Evolutionary conservation across 2,797 vertebrate genomes (phyloP).

Genomic region (Xenentodon cancila): DNA sequence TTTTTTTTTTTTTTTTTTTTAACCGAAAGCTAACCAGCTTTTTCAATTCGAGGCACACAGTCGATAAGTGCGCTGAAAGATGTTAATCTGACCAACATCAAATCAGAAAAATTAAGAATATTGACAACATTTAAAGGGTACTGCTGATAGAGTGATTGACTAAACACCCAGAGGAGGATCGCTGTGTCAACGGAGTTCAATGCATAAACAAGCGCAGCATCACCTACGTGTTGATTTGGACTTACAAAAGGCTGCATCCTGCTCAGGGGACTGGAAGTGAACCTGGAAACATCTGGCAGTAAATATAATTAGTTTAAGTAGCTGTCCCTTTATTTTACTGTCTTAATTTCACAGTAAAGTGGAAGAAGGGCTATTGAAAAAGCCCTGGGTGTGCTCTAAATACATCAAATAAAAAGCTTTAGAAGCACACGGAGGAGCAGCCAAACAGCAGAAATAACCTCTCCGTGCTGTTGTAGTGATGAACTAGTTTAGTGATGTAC

Average conservation of each 20-base stretch:
- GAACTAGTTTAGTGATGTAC: conserved; percentile 16
- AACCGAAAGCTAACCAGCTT: conserved; percentile 47
- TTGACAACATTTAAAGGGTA: conserved; percentile 19
- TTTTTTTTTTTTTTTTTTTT: neutral
- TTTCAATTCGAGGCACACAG: conserved; percentile 49
- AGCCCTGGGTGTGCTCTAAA: conserved; percentile 48
- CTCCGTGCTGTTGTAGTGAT: conserved; percentile 2
- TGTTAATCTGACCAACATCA: conserved; percentile 55
- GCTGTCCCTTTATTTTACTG: conserved; percentile 62
- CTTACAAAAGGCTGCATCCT: conserved; percentile 35
- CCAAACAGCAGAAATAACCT: conserved; percentile 10
- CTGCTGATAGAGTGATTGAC: conserved; percentile 7
- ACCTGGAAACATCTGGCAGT: conserved; percentile 52
- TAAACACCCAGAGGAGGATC: conserved; percentile 8
- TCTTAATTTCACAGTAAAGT: conserved; percentile 62
- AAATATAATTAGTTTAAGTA: conserved; percentile 73
- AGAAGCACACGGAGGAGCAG: conserved; percentile 18
- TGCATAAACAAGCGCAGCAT: neutral
- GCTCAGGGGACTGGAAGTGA: conserved; percentile 41
- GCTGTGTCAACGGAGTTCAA: conserved; percentile 4
- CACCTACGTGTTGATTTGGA: conserved; percentile 17
- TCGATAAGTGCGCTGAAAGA: conserved; percentile 61
- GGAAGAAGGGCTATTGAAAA: conserved; percentile 55
- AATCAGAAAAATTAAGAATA: conserved; percentile 31
- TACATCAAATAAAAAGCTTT: conserved; percentile 43